Evolutionary conservation across 2,113 vertebrate genomes (phyloP), one percentile per base, ranked within the genome.

Genomic region (Elephas maximus): DNA sequence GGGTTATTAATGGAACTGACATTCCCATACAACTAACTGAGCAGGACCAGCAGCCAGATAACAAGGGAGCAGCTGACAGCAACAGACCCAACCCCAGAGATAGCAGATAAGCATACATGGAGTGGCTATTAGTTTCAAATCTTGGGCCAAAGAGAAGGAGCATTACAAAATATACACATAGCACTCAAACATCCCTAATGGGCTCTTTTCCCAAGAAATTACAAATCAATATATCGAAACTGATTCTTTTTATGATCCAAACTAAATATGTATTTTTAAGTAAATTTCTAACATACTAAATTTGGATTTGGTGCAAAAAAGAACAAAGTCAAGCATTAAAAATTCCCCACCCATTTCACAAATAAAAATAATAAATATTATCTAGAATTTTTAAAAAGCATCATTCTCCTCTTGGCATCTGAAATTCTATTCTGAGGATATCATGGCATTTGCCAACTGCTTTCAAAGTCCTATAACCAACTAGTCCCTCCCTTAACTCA

Each of bases 1-100:
- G 26, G 98, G 97, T 99, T 99, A 99, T 98, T 99, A 99, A 99
- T 98, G 98, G 97, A 98, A 98, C 98, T 98, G 99, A 98, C 98
- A 99, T 98, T 97, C 93, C 97, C 87, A 26, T 98, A 98, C 98
- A 98, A 98, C 98, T 98, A 98, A 99, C 97, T 97, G 97, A 98
- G 97, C 98, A 98, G 97, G 96, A 97, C 97, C 96, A 98, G 98
- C 97, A 98, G 97, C 92, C 96, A 98, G 98, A 98, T 99, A 98
- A 98, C 98, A 98, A 98, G 97, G 94, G 96, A 98, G 97, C 98
- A 97, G 81, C 94, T 98, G 98, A 98, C 98, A 98, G 98, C 95
- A 97, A 97, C 30, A 95, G 90, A 98, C 97, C 79, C 94, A 97
- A 96, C 96, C 98, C 93, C 97, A 93, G 96, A 98, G 97, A 98